phyloP scores from a whole-genome alignment of 2,888 invertebrate genomes.

The Patella pellucida region DNA sequence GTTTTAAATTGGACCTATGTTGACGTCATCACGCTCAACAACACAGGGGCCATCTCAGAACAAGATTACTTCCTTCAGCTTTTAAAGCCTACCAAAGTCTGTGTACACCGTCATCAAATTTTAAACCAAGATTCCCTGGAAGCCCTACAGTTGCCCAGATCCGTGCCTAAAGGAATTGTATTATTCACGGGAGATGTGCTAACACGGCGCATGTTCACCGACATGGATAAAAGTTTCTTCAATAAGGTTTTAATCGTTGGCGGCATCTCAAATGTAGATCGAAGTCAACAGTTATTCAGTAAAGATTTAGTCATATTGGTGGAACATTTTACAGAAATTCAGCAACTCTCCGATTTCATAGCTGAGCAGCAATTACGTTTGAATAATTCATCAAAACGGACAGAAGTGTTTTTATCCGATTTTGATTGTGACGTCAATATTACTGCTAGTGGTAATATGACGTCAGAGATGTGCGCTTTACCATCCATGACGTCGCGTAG shows the following conservation, averaged over 20 bases:
- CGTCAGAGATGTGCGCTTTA: not conserved
- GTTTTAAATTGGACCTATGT: constrained; percentile 41
- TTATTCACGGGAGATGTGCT: constrained; percentile 19
- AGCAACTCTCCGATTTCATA: constrained; percentile 6
- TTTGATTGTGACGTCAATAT: too few relatives aligned
- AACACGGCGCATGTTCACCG: not conserved
- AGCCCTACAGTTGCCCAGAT: not conserved
- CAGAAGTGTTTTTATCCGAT: too few relatives aligned
- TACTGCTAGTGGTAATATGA: too few relatives aligned
- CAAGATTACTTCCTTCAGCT: constrained; percentile 20
- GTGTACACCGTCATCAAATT: not conserved
- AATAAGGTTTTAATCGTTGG: not conserved
- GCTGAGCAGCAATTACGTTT: too few relatives aligned
- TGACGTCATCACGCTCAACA: constrained; percentile 27
- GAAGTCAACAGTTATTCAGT: not conserved
- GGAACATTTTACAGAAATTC: not conserved
- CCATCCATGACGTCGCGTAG: not conserved
- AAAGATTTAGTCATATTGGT: constrained; percentile 4
- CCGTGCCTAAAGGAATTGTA: constrained; percentile 14
- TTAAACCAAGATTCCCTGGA: not conserved
- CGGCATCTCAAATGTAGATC: not conserved
- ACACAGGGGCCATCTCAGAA: constrained; percentile 28
- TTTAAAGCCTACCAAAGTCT: not conserved
- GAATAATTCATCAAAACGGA: too few relatives aligned
- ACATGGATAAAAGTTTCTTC: not conserved